phyloP scores from a whole-genome alignment of 2,888 invertebrate species.

The Ophion obscuratus region DNA sequence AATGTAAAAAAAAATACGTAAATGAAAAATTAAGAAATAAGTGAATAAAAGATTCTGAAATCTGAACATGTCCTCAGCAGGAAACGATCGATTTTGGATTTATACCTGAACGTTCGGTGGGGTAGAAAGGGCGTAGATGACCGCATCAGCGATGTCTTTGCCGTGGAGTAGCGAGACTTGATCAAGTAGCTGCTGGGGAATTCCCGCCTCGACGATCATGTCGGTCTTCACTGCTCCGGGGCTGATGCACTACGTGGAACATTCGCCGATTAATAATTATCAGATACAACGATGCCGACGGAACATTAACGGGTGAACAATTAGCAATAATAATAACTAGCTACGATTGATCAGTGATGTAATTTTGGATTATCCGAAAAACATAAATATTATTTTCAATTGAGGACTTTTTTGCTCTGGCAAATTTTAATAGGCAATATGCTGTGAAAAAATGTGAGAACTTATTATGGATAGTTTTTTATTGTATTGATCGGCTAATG shows the following conservation, averaged over 20 bases:
- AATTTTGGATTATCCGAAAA: too few relatives aligned
- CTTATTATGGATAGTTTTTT: too few relatives aligned
- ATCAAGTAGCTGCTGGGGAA: constrained; percentile 39
- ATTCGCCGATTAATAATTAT: neutral
- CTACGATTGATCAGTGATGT: too few relatives aligned
- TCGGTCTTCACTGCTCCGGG: constrained; percentile 80
- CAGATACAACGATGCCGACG: too few relatives aligned
- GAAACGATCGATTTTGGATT: neutral
- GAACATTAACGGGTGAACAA: too few relatives aligned
- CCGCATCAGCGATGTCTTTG: constrained; percentile 72
- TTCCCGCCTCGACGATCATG: constrained; percentile 68
- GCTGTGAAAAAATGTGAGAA: too few relatives aligned
- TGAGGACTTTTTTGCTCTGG: too few relatives aligned
- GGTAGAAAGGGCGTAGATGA: constrained; percentile 74
- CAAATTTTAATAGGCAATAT: too few relatives aligned
- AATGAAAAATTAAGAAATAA: neutral
- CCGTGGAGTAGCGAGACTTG: constrained; percentile 62
- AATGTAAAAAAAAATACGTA: too few relatives aligned
- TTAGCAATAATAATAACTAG: too few relatives aligned
- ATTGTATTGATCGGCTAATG: too few relatives aligned
- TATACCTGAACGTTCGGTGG: constrained; percentile 75
- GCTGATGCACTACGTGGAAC: constrained; percentile 77
- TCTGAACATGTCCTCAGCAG: neutral
- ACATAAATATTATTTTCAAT: too few relatives aligned
- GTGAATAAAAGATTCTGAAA: neutral